Conservation (phyloP, 1,140 invertebrate species). For the Nephotettix cincticeps region DNA sequence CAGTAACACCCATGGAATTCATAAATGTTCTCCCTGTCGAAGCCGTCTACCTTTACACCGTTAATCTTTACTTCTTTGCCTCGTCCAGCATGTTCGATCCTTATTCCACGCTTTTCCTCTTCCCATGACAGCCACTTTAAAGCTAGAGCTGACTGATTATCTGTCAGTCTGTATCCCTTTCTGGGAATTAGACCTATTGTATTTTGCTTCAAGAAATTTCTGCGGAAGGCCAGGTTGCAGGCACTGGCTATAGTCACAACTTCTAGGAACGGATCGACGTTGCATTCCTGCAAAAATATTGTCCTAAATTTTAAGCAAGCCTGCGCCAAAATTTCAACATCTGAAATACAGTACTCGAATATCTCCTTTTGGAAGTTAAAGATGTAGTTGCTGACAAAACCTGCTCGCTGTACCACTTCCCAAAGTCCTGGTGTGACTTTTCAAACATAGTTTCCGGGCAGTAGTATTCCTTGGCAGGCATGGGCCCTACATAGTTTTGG, state of each 20-base stretch:
- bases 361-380: conserved; percentile 38
- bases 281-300: conserved; percentile 11
- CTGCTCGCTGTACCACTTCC: conserved; percentile 16
- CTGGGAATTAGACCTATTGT: conserved; percentile 24
- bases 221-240: too few species aligned
- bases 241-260: conserved; percentile 27
- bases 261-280: conserved; percentile 25
- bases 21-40: background rate
- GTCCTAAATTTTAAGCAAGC: conserved; percentile 43
- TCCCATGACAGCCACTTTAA: conserved; percentile 15
- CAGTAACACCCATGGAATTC: background rate
- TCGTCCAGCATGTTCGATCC: conserved; percentile 19
- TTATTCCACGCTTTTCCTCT: background rate
- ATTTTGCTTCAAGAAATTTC: conserved; percentile 18
- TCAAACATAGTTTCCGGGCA: conserved; percentile 29
- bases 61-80: background rate
- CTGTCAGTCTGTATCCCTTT: conserved; percentile 7
- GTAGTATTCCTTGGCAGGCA: conserved; percentile 33
- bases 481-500: conserved; percentile 35
- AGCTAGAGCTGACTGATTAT: conserved; percentile 24
- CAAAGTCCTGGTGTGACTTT: conserved; percentile 19
- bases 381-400: conserved; percentile 26
- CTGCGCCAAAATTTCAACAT: too few species aligned
- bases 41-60: background rate
- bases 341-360: conserved; percentile 36